These are phyloP conservation scores for Ceratina australensis DNA, from an alignment of 1,140 invertebrate genomes.

Conservation along the genomic window DNA sequence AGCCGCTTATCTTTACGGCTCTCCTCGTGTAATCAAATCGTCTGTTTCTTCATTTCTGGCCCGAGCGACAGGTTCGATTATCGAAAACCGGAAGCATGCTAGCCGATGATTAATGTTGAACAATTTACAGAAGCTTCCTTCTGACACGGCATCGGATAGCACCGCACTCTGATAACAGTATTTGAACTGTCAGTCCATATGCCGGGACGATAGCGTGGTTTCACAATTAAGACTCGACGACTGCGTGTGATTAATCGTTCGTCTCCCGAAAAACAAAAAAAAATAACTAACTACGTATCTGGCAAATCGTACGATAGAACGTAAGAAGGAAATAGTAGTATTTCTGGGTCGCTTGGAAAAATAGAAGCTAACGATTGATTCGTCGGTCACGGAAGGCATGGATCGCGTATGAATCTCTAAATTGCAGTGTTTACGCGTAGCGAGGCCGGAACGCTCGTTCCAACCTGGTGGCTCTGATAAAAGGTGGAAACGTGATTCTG, in stretches of 20 bases:
- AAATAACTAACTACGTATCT: no score
- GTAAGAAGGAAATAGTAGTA: no score
- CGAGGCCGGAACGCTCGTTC: neutral
- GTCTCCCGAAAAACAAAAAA: no score
- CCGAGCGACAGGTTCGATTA: conserved; percentile 43
- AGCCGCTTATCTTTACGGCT: neutral
- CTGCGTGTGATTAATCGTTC: conserved; percentile 2
- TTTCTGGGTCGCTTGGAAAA: conserved; percentile 19
- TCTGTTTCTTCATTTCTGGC: neutral
- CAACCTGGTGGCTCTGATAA: neutral
- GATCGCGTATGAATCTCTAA: conserved; percentile 16
- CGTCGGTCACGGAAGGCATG: conserved; percentile 26
- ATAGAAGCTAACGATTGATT: conserved; percentile 41
- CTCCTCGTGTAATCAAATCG: conserved; percentile 6
- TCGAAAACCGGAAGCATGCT: conserved; percentile 27
- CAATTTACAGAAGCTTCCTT: conserved; percentile 7
- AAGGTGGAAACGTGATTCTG: neutral
- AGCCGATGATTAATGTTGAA: conserved; percentile 26
- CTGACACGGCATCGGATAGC: conserved; percentile 24
- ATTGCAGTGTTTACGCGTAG: conserved; percentile 27
- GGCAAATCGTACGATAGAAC: no score
- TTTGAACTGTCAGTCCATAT: conserved; percentile 30
- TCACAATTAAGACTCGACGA: conserved; percentile 18
- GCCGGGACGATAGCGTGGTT: conserved; percentile 11
- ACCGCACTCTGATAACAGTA: conserved; percentile 33